These are phyloP conservation scores for Limanda limanda DNA, from an alignment of 2,113 vertebrate genomes.

Conservation along the genomic window DNA sequence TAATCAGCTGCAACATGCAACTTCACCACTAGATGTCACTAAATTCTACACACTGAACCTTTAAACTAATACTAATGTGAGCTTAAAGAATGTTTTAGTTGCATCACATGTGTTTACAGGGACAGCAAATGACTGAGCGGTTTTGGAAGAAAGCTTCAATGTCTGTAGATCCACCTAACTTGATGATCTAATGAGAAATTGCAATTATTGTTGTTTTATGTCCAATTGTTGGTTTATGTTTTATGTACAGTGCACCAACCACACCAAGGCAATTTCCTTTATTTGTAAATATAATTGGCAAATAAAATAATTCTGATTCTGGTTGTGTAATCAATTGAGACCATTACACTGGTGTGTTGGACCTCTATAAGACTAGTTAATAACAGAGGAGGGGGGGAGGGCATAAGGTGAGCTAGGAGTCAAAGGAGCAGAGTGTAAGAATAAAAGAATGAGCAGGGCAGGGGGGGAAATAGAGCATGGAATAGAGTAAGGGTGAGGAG, in stretches of 20 bases:
- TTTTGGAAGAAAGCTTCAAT: too few species aligned
- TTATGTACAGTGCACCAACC: too few species aligned
- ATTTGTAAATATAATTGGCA: too few species aligned
- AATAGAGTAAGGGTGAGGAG: constrained; percentile 63
- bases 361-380: constrained; percentile 33
- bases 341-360: constrained; percentile 28
- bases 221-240: too few species aligned
- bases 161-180: too few species aligned
- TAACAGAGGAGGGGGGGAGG: constrained; percentile 40
- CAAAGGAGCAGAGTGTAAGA: constrained; percentile 58
- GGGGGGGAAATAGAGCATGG: constrained; percentile 65
- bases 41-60: too few species aligned
- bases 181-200: constrained; percentile 35
- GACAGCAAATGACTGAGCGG: not conserved
- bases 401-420: constrained; percentile 56
- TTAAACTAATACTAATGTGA: not conserved
- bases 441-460: constrained; percentile 67
- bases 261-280: too few species aligned
- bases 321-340: constrained; percentile 45
- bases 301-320: too few species aligned
- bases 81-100: not conserved
- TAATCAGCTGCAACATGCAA: too few species aligned
- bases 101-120: constrained; percentile 7
- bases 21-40: too few species aligned
- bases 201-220: too few species aligned